Conservation (phyloP, 2,797 vertebrate genomes). For the Hozukius guyotensis region DNA sequence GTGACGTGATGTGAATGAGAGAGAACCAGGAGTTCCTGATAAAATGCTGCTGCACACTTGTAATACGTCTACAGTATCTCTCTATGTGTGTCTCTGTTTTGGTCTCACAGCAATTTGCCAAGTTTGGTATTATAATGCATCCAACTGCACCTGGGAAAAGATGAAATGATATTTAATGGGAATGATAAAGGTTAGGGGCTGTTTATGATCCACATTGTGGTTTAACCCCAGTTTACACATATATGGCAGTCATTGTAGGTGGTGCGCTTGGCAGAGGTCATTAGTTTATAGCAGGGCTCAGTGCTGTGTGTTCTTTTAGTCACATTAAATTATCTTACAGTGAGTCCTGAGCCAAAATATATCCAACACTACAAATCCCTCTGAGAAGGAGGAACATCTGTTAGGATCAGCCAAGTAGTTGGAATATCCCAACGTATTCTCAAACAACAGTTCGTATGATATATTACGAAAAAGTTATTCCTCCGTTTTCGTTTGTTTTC, state of each 20-base stretch:
- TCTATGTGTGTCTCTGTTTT: background rate
- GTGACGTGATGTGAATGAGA: background rate
- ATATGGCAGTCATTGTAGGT: background rate
- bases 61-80: background rate
- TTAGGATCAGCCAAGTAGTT: constrained; percentile 1
- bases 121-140: constrained; percentile 18
- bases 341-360: background rate
- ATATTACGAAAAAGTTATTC: too few relatives aligned
- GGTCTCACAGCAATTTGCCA: background rate
- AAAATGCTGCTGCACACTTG: background rate
- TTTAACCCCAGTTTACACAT: background rate
- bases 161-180: background rate
- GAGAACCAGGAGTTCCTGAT: constrained; percentile 9
- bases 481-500: too few relatives aligned
- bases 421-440: background rate
- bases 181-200: background rate
- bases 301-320: background rate
- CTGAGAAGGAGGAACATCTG: constrained; percentile 5
- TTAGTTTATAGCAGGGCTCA: background rate
- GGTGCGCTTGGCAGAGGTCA: background rate
- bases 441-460: too few relatives aligned
- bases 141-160: background rate
- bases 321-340: constrained; percentile 3
- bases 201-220: background rate
- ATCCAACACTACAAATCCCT: background rate